Percentiles rank a stretch among this genome's conserved stretches.
Evolutionary conservation across 2,113 vertebrate species (phyloP).

Genomic region (Hassar affinis): DNA sequence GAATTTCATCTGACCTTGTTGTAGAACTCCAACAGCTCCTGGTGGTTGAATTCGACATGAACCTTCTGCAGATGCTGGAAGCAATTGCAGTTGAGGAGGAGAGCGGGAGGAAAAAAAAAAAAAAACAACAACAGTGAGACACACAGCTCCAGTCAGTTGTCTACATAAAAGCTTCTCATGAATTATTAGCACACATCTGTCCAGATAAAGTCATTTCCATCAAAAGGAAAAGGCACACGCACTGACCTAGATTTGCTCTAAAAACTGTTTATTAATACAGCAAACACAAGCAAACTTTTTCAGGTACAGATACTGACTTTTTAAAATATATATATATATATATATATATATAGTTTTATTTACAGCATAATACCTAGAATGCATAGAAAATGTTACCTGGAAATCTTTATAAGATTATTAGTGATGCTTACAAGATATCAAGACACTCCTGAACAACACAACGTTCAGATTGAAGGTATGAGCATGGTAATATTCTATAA

Average conservation of each 20-base stretch:
- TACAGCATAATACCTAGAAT: too few relatives aligned
- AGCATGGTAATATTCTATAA: not conserved
- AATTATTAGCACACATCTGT: slow-evolving; percentile 62
- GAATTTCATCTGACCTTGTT: slow-evolving; percentile 81
- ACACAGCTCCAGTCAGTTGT: slow-evolving; percentile 50
- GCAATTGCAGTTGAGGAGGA: slow-evolving; percentile 26
- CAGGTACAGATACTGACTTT: not conserved
- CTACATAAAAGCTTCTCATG: slow-evolving; percentile 63
- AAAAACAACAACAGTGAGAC: slow-evolving; percentile 14
- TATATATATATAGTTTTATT: not conserved
- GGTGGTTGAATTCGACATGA: slow-evolving; percentile 88
- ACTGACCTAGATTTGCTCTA: slow-evolving; percentile 9
- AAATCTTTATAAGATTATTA: not conserved
- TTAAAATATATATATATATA: not conserved
- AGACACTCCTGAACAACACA: not conserved
- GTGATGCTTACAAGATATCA: not conserved
- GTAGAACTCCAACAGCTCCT: slow-evolving; percentile 94
- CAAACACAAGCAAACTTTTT: not conserved
- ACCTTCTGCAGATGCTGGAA: slow-evolving; percentile 83
- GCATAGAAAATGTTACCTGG: too few relatives aligned
- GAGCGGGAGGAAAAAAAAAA: not conserved
- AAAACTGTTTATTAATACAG: not conserved
- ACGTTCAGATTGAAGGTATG: not conserved
- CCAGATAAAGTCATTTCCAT: slow-evolving; percentile 55
- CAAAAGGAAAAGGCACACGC: not conserved